A percentile compares a stretch with the other conserved stretches of the same genome.
phyloP scores from a whole-genome alignment of 92 coral and sea anemone species.

The Porites rus region DNA sequence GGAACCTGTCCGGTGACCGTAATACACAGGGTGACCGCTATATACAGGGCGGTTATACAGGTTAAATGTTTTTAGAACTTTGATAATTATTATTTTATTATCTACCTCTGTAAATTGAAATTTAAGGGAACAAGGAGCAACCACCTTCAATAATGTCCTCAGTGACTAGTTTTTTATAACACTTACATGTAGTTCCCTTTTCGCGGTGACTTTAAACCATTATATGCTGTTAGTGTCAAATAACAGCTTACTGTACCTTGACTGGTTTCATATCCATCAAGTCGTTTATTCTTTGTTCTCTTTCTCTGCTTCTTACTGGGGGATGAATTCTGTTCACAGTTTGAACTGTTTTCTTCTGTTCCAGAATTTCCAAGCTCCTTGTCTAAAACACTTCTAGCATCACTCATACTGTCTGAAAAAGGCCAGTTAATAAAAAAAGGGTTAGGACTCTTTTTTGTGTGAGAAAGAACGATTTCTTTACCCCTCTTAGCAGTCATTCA shows the following conservation, averaged over 20 bases:
- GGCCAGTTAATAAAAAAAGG: background rate
- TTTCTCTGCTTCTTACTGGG: background rate
- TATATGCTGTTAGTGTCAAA: background rate
- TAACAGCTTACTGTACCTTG: background rate
- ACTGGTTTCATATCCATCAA: background rate
- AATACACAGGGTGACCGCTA: no score
- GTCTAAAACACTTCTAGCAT: background rate
- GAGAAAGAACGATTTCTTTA: no score
- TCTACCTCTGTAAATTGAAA: background rate
- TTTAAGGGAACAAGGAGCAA: background rate
- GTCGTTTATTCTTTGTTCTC: conserved; percentile 8
- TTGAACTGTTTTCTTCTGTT: background rate
- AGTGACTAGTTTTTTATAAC: background rate
- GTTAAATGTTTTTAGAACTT: background rate
- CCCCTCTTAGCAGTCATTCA: background rate
- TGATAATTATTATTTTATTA: no score
- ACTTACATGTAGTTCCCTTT: background rate
- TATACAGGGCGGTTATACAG: background rate
- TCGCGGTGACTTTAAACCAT: background rate
- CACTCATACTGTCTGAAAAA: background rate
- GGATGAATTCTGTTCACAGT: background rate
- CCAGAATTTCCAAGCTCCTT: background rate
- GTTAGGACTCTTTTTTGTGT: background rate
- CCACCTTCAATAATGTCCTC: background rate
- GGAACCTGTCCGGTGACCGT: background rate